A percentile compares a stretch with the other conserved stretches of the same genome.
Evolutionary conservation across 2,113 vertebrate species (phyloP).

Genomic region (Phylloscopus whistleri): DNA sequence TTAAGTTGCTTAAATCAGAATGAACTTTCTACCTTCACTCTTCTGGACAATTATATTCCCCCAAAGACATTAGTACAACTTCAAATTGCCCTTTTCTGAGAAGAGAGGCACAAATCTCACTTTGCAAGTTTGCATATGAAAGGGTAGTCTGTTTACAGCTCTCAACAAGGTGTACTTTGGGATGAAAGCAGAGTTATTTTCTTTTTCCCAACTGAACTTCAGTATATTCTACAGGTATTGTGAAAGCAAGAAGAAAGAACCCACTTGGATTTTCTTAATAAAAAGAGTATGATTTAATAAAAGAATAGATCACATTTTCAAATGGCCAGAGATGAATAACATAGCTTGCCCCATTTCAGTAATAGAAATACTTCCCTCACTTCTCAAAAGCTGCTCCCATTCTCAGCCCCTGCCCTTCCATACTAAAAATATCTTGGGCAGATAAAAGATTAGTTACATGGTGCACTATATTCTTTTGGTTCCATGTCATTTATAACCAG

Average conservation of each 20-base stretch:
- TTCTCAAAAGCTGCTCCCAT: neutral
- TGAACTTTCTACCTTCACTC: neutral
- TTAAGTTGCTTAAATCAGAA: neutral
- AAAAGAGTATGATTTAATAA: neutral
- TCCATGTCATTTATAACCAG: neutral
- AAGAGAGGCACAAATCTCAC: neutral
- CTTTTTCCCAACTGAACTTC: neutral
- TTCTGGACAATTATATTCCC: neutral
- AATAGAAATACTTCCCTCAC: neutral
- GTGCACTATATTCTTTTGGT: neutral
- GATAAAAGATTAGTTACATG: neutral
- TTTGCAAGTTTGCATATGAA: neutral
- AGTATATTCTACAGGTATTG: neutral
- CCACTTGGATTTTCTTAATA: neutral
- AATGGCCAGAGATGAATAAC: neutral
- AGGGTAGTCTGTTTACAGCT: neutral
- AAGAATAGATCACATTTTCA: neutral
- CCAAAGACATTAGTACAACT: neutral
- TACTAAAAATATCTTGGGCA: neutral
- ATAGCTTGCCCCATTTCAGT: neutral
- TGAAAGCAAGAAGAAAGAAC: neutral
- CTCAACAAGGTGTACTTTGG: neutral
- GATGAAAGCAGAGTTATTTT: neutral
- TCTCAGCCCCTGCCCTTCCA: neutral
- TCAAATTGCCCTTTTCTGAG: neutral